These are phyloP conservation scores for Noturus placidus DNA, from an alignment of 2,113 vertebrate species.

Conservation along the genomic window DNA sequence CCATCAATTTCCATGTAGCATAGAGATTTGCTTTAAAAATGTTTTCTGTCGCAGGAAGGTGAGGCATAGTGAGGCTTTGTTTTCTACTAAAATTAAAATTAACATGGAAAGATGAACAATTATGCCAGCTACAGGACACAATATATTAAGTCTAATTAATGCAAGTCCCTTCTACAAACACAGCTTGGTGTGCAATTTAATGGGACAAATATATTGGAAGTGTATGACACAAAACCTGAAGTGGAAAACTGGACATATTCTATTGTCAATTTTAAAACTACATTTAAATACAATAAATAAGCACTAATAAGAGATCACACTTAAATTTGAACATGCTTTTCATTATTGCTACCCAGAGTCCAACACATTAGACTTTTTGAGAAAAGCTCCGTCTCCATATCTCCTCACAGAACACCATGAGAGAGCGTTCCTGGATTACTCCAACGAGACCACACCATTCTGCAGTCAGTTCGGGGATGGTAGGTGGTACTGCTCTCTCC, in stretches of 20 bases:
- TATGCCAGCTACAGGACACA: neutral
- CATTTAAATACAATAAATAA: neutral
- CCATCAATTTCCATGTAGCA: neutral
- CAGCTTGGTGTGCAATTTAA: neutral
- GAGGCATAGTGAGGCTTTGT: neutral
- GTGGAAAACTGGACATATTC: neutral
- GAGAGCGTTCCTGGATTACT: constrained; percentile 30
- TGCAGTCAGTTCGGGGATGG: constrained; percentile 63
- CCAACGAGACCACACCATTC: constrained; percentile 58
- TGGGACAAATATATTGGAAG: neutral
- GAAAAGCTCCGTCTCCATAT: neutral
- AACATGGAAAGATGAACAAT: neutral
- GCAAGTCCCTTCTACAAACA: neutral
- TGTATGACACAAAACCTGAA: neutral
- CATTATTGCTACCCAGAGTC: neutral
- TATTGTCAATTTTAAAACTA: neutral
- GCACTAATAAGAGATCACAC: neutral
- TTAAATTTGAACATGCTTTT: neutral
- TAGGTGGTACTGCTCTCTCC: constrained; percentile 74
- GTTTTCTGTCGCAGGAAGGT: neutral
- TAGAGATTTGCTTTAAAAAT: neutral
- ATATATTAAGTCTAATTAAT: neutral
- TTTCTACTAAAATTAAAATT: neutral
- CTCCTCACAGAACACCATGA: constrained; percentile 7
- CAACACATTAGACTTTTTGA: neutral